These are phyloP conservation scores for Microplitis manilae DNA, from an alignment of 2,888 invertebrate genomes.

Conservation along the genomic window DNA sequence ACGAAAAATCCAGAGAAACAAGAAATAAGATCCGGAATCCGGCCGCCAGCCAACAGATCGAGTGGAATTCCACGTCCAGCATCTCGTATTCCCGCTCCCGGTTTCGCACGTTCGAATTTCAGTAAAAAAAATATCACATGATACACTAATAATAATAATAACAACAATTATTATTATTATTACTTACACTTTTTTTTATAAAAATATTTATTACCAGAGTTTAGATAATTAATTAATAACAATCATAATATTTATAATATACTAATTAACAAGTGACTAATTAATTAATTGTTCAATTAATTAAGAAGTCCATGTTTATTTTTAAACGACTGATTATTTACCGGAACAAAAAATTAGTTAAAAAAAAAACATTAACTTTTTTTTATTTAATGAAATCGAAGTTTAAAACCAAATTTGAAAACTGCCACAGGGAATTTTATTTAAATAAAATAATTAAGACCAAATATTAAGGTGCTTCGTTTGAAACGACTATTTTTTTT, in stretches of 20 bases:
- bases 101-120: constrained; percentile 53
- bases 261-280: background rate
- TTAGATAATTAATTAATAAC: constrained; percentile 1
- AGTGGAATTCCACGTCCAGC: constrained; percentile 69
- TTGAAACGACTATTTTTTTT: no score
- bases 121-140: constrained; percentile 41
- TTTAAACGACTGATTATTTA: background rate
- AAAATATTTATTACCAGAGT: background rate
- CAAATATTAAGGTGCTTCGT: no score
- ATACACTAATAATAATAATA: background rate
- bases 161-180: constrained; percentile 18
- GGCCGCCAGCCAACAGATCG: constrained; percentile 63
- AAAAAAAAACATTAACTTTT: background rate
- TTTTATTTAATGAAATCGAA: background rate
- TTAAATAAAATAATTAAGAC: background rate
- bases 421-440: background rate
- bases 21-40: constrained; percentile 48
- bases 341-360: background rate
- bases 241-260: background rate
- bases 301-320: background rate
- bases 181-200: background rate
- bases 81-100: constrained; percentile 66
- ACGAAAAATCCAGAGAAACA: constrained; percentile 3
- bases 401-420: background rate
- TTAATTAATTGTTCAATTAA: no score